phyloP scores from a whole-genome alignment of 1,140 invertebrate genomes.

The Cydia fagiglandana region DNA sequence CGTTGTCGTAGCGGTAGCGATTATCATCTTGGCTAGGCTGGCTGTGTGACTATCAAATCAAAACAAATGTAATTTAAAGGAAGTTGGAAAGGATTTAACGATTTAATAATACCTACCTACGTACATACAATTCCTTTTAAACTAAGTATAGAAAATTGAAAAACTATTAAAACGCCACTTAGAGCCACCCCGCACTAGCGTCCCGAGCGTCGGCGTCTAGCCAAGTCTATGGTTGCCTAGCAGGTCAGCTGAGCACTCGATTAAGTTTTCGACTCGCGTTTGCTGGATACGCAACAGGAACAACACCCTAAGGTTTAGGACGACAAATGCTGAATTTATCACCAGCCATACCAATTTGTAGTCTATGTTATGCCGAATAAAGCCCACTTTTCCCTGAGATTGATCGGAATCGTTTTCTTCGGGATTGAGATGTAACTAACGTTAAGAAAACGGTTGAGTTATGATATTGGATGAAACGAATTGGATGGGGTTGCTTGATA shows the following conservation, averaged over 20 bases:
- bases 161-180: no score
- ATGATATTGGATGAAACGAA: slow-evolving; percentile 10
- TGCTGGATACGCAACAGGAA: neutral
- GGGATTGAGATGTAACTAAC: slow-evolving; percentile 25
- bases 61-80: no score
- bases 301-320: neutral
- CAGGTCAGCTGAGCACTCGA: no score
- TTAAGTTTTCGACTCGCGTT: neutral
- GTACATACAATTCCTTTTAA: no score
- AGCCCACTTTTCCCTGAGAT: slow-evolving; percentile 1
- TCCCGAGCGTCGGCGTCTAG: no score
- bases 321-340: slow-evolving; percentile 2
- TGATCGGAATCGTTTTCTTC: slow-evolving; percentile 3
- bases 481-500: neutral
- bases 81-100: no score
- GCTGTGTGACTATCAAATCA: neutral
- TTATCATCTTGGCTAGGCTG: no score
- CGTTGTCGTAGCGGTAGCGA: no score
- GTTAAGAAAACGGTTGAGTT: slow-evolving; percentile 24
- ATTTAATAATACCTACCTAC: no score
- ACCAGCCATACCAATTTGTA: neutral
- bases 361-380: slow-evolving; percentile 9
- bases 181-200: no score
- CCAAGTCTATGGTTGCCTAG: no score
- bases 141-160: no score